Evolutionary conservation across 2,113 vertebrate genomes (phyloP), one percentile per base, ranked within the genome.

Genomic region (Geococcyx californianus): DNA sequence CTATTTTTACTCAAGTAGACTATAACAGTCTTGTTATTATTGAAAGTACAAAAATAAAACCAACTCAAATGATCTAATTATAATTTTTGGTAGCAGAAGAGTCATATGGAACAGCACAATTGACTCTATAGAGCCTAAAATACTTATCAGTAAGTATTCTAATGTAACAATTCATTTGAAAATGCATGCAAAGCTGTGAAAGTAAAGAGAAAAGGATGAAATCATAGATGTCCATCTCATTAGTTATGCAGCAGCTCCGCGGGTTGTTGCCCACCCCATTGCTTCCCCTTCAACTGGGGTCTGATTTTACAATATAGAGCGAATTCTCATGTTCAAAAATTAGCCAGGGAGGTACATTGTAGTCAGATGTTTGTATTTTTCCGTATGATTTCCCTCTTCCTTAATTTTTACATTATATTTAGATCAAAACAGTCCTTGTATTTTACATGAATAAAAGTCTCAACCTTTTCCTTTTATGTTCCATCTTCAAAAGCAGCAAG

Each of bases 11-110:
- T 96, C 69, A 47, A 44, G 52, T 21, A 82, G 73, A 76, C 75
- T 70, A 5, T 44, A 87, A 84, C 49, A 58, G 72, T 58, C 73
- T 73, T 89, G 80, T 74, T 87, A 67, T 83, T 93, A 68, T 58
- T 64, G 59, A 42, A 85, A 81, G 28, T 21, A 89, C 56, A 92
- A 94, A 97, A 86, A 88, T 34, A 95, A 91, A 95, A 67, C 55
- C 54, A 64, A 70, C 66, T 87, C 74, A 94, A 93, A 93, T 70
- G 8, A 92, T 63, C 34, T 90, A 73, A 75, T 66, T 81, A 36
- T 10, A 81, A 55, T 92, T 94, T 88, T 62, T 40, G 67, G 81
- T 63, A 68, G 72, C 38, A 36, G 78, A 80, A 91, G 34, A 79
- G 59, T 81, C 86, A 45, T 7, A 62, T 3, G n/a, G 33, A 95